A percentile compares a stretch with the other conserved stretches of the same genome.
These are phyloP conservation scores for Hermaeophaga mercurialis DNA, from an alignment of 2,888 invertebrate genomes.

Conservation along the genomic window DNA sequence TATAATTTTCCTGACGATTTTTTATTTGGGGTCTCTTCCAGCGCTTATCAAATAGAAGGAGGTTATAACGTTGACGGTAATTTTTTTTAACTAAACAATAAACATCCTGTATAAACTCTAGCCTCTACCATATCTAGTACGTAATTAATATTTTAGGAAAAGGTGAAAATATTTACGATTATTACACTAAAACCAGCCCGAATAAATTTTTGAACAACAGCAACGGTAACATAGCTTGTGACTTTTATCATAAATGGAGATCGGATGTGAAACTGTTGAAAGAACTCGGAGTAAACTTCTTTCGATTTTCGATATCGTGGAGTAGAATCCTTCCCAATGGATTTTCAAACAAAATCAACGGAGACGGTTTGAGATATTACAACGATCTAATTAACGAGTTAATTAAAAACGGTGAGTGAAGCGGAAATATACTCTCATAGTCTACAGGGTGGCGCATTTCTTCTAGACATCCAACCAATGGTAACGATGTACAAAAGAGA, in stretches of 20 bases:
- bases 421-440: no score
- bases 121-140: no score
- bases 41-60: conserved; percentile 68
- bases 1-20: conserved; percentile 62
- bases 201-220: conserved; percentile 62
- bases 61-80: conserved; percentile 60
- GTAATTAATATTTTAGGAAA: conserved; percentile 65
- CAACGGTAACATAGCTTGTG: conserved; percentile 70
- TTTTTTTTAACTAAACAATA: no score
- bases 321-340: conserved; percentile 75
- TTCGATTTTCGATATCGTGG: conserved; percentile 80
- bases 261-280: conserved; percentile 68
- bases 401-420: conserved; percentile 50
- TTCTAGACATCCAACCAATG: conserved; percentile 61
- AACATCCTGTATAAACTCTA: no score
- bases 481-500: conserved; percentile 66
- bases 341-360: conserved; percentile 67
- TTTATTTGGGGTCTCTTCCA: conserved; percentile 66
- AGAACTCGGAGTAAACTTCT: conserved; percentile 68
- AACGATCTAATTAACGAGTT: conserved; percentile 75
- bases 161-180: conserved; percentile 68
- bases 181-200: conserved; percentile 58
- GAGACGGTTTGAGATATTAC: conserved; percentile 76
- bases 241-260: conserved; percentile 70
- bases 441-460: no score